These are phyloP conservation scores for Parnassius apollo DNA, from an alignment of 2,888 invertebrate genomes.

Conservation along the genomic window DNA sequence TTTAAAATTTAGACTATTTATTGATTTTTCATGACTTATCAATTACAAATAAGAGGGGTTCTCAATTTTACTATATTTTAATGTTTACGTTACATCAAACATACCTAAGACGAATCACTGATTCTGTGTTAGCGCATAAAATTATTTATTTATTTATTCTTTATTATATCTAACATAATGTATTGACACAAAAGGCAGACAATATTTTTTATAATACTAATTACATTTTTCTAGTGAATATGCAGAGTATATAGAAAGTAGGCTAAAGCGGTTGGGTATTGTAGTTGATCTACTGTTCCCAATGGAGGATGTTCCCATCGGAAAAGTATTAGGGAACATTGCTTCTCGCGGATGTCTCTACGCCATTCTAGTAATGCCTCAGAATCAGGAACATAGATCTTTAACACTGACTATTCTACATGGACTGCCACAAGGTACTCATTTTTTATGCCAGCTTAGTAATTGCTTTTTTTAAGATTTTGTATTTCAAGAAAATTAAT, in stretches of 20 bases:
- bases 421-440: slow-evolving; percentile 92
- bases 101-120: too few relatives aligned
- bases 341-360: slow-evolving; percentile 94
- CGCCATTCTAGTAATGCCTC: slow-evolving; percentile 91
- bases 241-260: slow-evolving; percentile 92
- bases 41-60: too few relatives aligned
- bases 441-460: not conserved
- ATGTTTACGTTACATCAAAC: too few relatives aligned
- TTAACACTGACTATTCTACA: slow-evolving; percentile 94
- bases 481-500: too few relatives aligned
- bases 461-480: too few relatives aligned
- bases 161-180: too few relatives aligned
- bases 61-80: too few relatives aligned
- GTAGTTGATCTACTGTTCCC: slow-evolving; percentile 94
- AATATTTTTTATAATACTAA: slow-evolving; percentile 9
- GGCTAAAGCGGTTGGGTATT: slow-evolving; percentile 88
- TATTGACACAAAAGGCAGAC: too few relatives aligned
- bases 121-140: too few relatives aligned
- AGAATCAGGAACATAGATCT: slow-evolving; percentile 92
- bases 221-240: slow-evolving; percentile 83
- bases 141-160: too few relatives aligned
- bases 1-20: too few relatives aligned
- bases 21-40: too few relatives aligned
- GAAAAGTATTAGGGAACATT: slow-evolving; percentile 89
- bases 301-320: slow-evolving; percentile 92